Percentiles rank a stretch among this genome's conserved stretches.
Conservation (phyloP, 2,113 vertebrate genomes). For the Cyprinodon brontotheroides region DNA sequence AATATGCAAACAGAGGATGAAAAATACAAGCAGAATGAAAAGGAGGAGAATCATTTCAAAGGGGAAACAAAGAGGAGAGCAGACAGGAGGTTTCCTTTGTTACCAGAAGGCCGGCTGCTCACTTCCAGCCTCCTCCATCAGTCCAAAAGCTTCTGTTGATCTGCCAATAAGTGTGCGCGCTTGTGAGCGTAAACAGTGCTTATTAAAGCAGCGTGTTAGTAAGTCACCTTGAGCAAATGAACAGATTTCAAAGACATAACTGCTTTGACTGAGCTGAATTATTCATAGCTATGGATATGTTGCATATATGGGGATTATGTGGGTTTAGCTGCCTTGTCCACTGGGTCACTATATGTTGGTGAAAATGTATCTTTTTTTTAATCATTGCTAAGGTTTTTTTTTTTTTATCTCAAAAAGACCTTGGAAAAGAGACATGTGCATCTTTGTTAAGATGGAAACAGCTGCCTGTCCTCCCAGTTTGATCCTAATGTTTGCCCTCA, state of each 20-base stretch:
- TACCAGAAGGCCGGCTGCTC: constrained; percentile 28
- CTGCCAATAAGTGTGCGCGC: constrained; percentile 16
- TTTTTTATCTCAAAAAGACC: too few relatives aligned
- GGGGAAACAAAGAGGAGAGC: not conserved
- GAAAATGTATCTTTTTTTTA: not conserved
- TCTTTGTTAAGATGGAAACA: constrained; percentile 8
- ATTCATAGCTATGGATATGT: constrained; percentile 29
- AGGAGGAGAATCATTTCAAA: not conserved
- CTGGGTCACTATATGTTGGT: not conserved
- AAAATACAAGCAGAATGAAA: not conserved
- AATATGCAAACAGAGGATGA: constrained; percentile 31
- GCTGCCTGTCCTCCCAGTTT: not conserved
- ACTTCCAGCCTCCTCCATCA: constrained; percentile 49
- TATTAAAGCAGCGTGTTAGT: constrained; percentile 67
- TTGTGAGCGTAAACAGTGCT: constrained; percentile 27
- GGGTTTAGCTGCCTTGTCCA: constrained; percentile 5
- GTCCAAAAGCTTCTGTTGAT: constrained; percentile 18
- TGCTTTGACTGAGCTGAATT: constrained; percentile 43
- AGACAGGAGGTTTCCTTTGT: constrained; percentile 53
- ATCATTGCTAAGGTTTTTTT: too few relatives aligned
- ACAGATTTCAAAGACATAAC: constrained; percentile 12
- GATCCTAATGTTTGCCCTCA: constrained; percentile 7
- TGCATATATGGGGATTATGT: not conserved
- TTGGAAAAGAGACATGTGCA: not conserved
- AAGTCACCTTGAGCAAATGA: constrained; percentile 64